These are phyloP conservation scores for Dysidea cf. avara DNA, from an alignment of 37 sponge, comb jelly and placozoan species.

Conservation along the genomic window DNA sequence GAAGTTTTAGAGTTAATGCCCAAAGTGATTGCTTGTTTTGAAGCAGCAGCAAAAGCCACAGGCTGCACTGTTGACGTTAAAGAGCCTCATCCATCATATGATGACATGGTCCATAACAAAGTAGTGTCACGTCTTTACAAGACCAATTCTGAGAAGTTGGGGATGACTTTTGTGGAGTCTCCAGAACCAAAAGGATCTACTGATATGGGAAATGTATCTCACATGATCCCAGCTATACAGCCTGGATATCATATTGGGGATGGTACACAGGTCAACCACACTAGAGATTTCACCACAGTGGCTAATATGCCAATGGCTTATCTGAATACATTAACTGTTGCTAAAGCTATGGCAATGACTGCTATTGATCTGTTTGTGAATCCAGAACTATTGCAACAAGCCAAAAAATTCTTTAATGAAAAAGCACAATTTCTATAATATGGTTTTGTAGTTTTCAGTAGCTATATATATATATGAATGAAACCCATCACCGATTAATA, in stretches of 20 bases:
- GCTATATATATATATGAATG: too few species aligned
- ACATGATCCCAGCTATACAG: conserved; percentile 77
- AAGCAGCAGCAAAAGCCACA: too few species aligned
- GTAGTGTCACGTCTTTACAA: conserved; percentile 28
- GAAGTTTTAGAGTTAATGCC: conserved; percentile 30
- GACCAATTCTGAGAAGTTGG: conserved; percentile 26
- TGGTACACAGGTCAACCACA: conserved; percentile 59
- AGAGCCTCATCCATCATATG: conserved; percentile 2
- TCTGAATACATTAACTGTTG: conserved; percentile 39
- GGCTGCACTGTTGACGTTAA: conserved; percentile 58
- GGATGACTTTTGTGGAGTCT: background rate
- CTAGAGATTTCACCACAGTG: conserved; percentile 61
- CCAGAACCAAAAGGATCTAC: conserved; percentile 47
- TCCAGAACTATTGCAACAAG: conserved; percentile 26
- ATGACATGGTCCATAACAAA: conserved; percentile 39
- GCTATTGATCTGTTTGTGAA: conserved; percentile 64
- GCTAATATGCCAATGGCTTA: conserved; percentile 63
- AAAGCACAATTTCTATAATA: too few species aligned
- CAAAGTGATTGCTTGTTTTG: conserved; percentile 61
- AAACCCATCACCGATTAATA: too few species aligned
- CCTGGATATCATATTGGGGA: conserved; percentile 63
- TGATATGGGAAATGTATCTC: conserved; percentile 84
- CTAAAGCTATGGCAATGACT: conserved; percentile 71
- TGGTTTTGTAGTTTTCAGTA: too few species aligned
- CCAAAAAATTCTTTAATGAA: too few species aligned